These are phyloP conservation scores for Capromys pilorides DNA, from an alignment of 2,797 vertebrate genomes.

Conservation along the genomic window DNA sequence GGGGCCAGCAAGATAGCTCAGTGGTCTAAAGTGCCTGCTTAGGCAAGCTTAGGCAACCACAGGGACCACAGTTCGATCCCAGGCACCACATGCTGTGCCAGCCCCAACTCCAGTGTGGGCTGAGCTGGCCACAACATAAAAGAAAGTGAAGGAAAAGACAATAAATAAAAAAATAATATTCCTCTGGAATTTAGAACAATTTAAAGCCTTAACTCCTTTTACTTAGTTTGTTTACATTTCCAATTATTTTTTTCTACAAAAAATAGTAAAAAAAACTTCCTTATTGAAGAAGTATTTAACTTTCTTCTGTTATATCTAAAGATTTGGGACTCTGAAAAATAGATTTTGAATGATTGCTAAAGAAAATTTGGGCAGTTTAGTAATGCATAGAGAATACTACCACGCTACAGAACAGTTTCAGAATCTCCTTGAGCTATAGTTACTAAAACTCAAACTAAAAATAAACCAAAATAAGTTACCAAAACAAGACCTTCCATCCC, in stretches of 20 bases:
- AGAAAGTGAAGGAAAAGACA: no score
- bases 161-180: constrained; percentile 42
- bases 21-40: no score
- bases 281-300: constrained; percentile 74
- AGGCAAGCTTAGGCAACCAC: no score
- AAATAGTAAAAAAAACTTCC: constrained; percentile 63
- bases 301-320: constrained; percentile 82
- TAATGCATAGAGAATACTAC: constrained; percentile 85
- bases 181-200: constrained; percentile 56
- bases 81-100: no score
- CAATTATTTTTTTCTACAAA: constrained; percentile 75
- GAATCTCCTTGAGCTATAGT: constrained; percentile 88
- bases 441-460: constrained; percentile 67
- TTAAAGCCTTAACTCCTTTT: constrained; percentile 14
- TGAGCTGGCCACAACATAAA: no score
- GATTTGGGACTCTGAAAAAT: constrained; percentile 79
- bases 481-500: constrained; percentile 78
- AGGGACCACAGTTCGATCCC: no score
- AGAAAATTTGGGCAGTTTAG: constrained; percentile 82
- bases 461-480: constrained; percentile 34
- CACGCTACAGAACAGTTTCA: constrained; percentile 82
- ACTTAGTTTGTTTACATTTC: constrained; percentile 76
- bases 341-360: constrained; percentile 81
- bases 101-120: no score
- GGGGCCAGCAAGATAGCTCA: no score